Conservation (phyloP, 2,888 invertebrate genomes). For the Scrobipalpa costella region DNA sequence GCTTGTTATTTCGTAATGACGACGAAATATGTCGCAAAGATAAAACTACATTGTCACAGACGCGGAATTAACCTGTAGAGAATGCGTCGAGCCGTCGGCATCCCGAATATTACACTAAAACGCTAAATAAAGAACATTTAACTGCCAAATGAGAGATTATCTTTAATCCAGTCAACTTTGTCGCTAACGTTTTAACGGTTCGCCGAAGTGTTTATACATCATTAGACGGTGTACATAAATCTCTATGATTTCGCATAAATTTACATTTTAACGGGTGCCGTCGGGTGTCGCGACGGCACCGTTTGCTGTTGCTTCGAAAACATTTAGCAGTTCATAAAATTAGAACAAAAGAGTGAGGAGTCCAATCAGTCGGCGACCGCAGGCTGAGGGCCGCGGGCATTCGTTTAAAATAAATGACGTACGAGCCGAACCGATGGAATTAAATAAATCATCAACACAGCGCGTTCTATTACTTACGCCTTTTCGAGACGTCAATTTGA, state of each 20-base stretch:
- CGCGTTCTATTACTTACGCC: conserved; percentile 16
- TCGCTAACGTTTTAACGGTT: conserved; percentile 40
- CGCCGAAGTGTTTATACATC: conserved; percentile 57
- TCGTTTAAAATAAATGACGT: conserved; percentile 39
- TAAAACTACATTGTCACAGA: conserved; percentile 21
- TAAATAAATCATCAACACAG: conserved; percentile 30
- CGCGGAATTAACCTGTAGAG: conserved; percentile 24
- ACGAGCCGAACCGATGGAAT: conserved; percentile 33
- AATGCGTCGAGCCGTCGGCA: conserved; percentile 21
- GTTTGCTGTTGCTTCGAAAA: conserved; percentile 37
- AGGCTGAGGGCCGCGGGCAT: conserved; percentile 36
- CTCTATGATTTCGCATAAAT: conserved; percentile 66
- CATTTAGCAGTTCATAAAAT: conserved; percentile 64
- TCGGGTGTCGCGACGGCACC: conserved; percentile 37
- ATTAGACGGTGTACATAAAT: conserved; percentile 59
- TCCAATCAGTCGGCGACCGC: conserved; percentile 41
- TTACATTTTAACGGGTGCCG: conserved; percentile 62
- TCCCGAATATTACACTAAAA: conserved; percentile 24
- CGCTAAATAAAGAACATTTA: conserved; percentile 27
- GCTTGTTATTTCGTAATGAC: conserved; percentile 27
- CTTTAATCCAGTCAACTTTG: conserved; percentile 45
- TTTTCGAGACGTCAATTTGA: conserved; percentile 14
- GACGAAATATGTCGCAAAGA: conserved; percentile 20
- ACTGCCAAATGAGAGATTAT: conserved; percentile 40
- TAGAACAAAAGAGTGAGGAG: conserved; percentile 56